These are phyloP conservation scores for Magallana gigas DNA, from an alignment of 1,140 invertebrate species.

Conservation along the genomic window DNA sequence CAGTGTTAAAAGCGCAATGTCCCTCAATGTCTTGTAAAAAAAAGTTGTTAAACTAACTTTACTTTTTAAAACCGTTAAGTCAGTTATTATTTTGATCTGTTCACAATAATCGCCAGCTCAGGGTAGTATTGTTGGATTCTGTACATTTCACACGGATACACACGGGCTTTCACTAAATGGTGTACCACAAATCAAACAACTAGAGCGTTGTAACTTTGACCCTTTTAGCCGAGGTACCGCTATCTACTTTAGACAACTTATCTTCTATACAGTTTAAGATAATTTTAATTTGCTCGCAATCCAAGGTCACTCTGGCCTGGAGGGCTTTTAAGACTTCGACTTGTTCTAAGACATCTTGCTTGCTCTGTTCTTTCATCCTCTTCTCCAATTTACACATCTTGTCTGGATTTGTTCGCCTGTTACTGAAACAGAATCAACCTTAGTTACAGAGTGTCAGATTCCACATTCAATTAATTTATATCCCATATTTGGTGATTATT, in stretches of 20 bases:
- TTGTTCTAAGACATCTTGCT: neutral
- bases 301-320: neutral
- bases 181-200: neutral
- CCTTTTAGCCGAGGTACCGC: constrained; percentile 13
- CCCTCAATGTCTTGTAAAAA: no score
- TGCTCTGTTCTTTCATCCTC: neutral
- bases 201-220: neutral
- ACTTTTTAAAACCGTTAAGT: no score
- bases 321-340: constrained; percentile 11
- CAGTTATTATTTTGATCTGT: no score
- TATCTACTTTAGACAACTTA: neutral
- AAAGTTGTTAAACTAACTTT: no score
- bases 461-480: neutral
- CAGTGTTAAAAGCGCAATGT: neutral
- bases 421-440: neutral
- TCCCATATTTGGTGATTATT: neutral
- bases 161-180: no score
- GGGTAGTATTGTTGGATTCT: no score
- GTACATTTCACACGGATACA: no score
- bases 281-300: neutral
- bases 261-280: neutral
- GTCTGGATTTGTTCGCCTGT: neutral
- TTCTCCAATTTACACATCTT: neutral
- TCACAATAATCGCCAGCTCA: no score
- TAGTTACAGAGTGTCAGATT: constrained; percentile 10